Conservation (phyloP, 2,797 vertebrate genomes). For the Sarcophilus harrisii region DNA sequence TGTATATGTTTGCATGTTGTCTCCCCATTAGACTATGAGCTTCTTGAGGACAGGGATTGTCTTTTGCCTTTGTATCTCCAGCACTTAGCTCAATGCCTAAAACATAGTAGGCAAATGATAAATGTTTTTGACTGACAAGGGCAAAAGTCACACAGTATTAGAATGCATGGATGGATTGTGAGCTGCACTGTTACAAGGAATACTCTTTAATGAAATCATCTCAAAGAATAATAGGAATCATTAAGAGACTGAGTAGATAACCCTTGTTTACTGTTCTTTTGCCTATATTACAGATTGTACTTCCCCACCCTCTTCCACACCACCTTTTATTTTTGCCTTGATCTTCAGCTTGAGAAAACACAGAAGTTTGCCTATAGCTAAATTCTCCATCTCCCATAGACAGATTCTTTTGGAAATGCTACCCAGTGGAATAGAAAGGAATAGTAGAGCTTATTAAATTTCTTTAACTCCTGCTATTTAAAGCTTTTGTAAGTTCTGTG, state of each 20-base stretch:
- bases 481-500: slow-evolving; percentile 25
- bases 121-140: background rate
- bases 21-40: background rate
- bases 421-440: slow-evolving; percentile 51
- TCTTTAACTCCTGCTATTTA: slow-evolving; percentile 38
- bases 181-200: background rate
- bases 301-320: slow-evolving; percentile 56
- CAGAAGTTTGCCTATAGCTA: slow-evolving; percentile 61
- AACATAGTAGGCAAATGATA: background rate
- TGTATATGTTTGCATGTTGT: background rate
- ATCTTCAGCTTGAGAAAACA: slow-evolving; percentile 51
- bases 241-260: slow-evolving; percentile 17
- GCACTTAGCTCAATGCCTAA: background rate
- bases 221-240: background rate
- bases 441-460: slow-evolving; percentile 54
- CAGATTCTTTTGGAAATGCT: slow-evolving; percentile 47
- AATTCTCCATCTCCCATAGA: slow-evolving; percentile 56
- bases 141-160: background rate
- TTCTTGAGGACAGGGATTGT: background rate
- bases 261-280: slow-evolving; percentile 42
- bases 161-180: background rate
- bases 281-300: slow-evolving; percentile 22
- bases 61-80: background rate
- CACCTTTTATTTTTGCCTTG: slow-evolving; percentile 48
- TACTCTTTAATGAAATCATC: background rate